Percentiles rank a stretch among this genome's conserved stretches.
Evolutionary conservation across 2,113 vertebrate genomes (phyloP).

Genomic region (Poeciliopsis prolifica): DNA sequence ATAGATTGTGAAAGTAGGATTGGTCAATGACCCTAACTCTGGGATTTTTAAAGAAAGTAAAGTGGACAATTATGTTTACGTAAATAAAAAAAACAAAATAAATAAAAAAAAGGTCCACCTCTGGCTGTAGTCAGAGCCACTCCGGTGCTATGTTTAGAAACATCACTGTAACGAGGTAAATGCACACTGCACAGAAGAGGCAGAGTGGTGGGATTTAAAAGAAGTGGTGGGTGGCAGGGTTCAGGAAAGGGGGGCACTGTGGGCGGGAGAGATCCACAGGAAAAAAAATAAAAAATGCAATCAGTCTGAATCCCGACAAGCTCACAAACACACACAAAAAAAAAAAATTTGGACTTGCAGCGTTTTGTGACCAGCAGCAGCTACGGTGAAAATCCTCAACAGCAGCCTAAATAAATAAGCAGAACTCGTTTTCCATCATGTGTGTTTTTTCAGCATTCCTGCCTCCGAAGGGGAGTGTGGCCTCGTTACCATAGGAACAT

Average conservation of each 20-base stretch:
- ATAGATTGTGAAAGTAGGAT: neutral
- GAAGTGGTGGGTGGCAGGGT: constrained; percentile 57
- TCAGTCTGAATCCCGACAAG: constrained; percentile 27
- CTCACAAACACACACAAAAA: neutral
- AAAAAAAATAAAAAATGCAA: constrained; percentile 30
- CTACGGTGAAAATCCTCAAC: neutral
- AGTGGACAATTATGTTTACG: constrained; percentile 8
- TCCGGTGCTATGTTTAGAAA: constrained; percentile 54
- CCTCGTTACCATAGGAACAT: constrained; percentile 77
- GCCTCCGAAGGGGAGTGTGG: constrained; percentile 59
- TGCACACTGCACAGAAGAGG: constrained; percentile 39
- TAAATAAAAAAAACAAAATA: neutral
- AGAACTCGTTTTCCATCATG: constrained; percentile 36
- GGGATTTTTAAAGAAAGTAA: neutral
- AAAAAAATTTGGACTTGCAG: constrained; percentile 6
- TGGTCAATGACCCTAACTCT: neutral
- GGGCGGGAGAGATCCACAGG: constrained; percentile 58
- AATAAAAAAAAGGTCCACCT: neutral
- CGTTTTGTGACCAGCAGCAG: constrained; percentile 2
- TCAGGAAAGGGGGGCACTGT: constrained; percentile 55
- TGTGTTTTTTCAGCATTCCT: constrained; percentile 37
- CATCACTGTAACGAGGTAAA: constrained; percentile 48
- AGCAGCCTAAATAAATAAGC: constrained; percentile 24
- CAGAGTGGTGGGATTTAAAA: constrained; percentile 52
- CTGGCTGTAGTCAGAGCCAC: constrained; percentile 21